phyloP scores from a whole-genome alignment of 2,888 invertebrate genomes.

The Yponomeuta evonymella region DNA sequence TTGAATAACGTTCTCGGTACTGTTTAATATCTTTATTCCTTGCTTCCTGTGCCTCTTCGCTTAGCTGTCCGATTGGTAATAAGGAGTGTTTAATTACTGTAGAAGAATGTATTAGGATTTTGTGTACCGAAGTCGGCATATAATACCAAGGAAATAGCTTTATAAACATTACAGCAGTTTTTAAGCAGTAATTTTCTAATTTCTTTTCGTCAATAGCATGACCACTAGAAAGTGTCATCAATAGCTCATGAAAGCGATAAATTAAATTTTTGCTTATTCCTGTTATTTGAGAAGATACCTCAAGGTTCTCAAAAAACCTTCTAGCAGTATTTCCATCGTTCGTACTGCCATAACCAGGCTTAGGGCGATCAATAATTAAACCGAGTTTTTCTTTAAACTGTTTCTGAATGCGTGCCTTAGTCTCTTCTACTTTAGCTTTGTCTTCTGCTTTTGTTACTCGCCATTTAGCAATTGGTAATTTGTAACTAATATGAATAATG shows the following conservation, averaged over 20 bases:
- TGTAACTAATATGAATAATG: background rate
- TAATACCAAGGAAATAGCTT: conserved; percentile 5
- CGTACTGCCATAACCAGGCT: conserved; percentile 4
- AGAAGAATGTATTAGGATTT: background rate
- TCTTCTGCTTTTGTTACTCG: background rate
- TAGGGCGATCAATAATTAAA: background rate
- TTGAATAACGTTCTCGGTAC: conserved; percentile 3
- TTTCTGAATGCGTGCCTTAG: background rate
- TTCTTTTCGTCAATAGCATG: conserved; percentile 7
- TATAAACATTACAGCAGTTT: conserved; percentile 5
- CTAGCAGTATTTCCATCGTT: conserved; percentile 3
- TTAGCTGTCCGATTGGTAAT: background rate
- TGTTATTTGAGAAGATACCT: background rate
- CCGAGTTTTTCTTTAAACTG: background rate
- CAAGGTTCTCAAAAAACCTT: background rate
- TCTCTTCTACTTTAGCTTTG: background rate
- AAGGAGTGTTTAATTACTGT: background rate
- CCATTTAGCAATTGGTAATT: conserved; percentile 2
- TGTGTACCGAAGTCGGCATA: background rate
- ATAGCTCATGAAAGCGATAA: background rate
- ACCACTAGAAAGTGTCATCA: conserved; percentile 3
- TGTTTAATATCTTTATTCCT: background rate
- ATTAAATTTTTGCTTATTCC: conserved; percentile 5
- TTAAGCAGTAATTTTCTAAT: conserved; percentile 4
- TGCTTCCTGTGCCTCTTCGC: background rate